Base-by-base conservation (phyloP, 2,113 vertebrate species). In the Megaptera novaeangliae region DNA sequence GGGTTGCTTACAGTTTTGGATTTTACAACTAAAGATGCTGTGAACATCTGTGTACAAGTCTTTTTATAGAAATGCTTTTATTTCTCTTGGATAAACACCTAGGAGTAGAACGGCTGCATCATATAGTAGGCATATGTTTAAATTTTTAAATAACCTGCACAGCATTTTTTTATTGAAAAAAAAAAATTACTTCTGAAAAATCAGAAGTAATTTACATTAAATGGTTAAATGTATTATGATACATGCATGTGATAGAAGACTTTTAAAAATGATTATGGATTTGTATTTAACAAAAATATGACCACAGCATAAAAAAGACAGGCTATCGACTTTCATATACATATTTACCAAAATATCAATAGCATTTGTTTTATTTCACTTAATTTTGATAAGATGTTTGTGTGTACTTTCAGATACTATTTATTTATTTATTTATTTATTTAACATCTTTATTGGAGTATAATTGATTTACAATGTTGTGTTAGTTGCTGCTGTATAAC, bases 121-220 rank as follows among this genome's bases (percentile, higher is more conserved):
- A 17, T 72, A 68, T 14, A 69, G 23, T 23, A 34, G 18, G 25
- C 13, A 27, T 36, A 5, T 18, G n/a, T 83, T 90, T 34, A 82
- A 31, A 55, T 41, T 72, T 90, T 97, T 74, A 69, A 92, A 34
- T 75, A 66, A 77, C 3, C 15, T 90, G 21, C 27, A 52, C 5
- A 63, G 39, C 3, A 46, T 95, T 96, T 96, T 97, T 93, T 81
- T 80, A 74, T 18, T 52, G 52, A 52, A 52, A 52, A 52, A 52
- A 17, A 52, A 52, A 52, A 52, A 2, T 17, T 17, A 52, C 52
- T 52, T 52, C 15, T 81, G 5, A 80, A 90, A 84, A 52, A 49
- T 84, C 75, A 96, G 55, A 75, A 94, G 27, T 59, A 46, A 78
- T 52, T 85, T 74, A 94, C 68, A 69, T 63, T 78, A 94, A 66